Percentiles rank a stretch among this genome's conserved stretches.
These are phyloP conservation scores for Conger conger DNA, from an alignment of 2,113 vertebrate species.

Conservation along the genomic window DNA sequence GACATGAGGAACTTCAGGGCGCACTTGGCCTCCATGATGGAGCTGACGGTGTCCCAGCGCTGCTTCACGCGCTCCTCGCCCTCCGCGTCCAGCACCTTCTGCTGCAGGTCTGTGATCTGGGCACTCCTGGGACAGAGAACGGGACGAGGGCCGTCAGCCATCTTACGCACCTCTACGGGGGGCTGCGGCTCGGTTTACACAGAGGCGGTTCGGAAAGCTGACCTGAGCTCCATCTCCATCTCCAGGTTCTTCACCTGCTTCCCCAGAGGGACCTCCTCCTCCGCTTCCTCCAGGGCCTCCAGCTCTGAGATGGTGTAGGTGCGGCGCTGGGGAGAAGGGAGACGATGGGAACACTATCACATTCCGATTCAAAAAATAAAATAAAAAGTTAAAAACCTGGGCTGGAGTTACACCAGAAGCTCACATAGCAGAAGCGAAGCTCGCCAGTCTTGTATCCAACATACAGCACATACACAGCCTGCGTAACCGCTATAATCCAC, in stretches of 20 bases:
- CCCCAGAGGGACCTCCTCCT: conserved; percentile 72
- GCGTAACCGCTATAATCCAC: too few relatives aligned
- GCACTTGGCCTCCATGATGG: conserved; percentile 83
- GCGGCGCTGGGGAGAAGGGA: conserved; percentile 70
- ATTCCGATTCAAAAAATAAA: too few relatives aligned
- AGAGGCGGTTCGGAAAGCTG: conserved; percentile 21
- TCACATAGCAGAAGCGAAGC: too few relatives aligned
- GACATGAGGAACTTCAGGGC: conserved; percentile 81
- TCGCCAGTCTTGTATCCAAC: too few relatives aligned
- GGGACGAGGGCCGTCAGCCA: not conserved
- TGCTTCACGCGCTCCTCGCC: conserved; percentile 77
- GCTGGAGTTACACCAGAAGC: too few relatives aligned
- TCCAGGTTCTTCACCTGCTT: conserved; percentile 90
- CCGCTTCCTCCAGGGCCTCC: conserved; percentile 59
- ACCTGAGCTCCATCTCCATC: conserved; percentile 91
- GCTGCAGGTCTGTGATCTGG: conserved; percentile 93
- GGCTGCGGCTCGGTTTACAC: not conserved
- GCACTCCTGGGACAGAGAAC: conserved; percentile 75
- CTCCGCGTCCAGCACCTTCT: conserved; percentile 87
- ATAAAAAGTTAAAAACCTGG: too few relatives aligned
- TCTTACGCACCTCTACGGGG: not conserved
- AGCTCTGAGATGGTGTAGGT: conserved; percentile 78
- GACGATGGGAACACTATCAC: not conserved
- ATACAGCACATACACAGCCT: too few relatives aligned
- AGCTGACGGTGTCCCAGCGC: conserved; percentile 80